Evolutionary conservation across 2,797 vertebrate species (phyloP).

Genomic region (Myiotriccus ornatus): DNA sequence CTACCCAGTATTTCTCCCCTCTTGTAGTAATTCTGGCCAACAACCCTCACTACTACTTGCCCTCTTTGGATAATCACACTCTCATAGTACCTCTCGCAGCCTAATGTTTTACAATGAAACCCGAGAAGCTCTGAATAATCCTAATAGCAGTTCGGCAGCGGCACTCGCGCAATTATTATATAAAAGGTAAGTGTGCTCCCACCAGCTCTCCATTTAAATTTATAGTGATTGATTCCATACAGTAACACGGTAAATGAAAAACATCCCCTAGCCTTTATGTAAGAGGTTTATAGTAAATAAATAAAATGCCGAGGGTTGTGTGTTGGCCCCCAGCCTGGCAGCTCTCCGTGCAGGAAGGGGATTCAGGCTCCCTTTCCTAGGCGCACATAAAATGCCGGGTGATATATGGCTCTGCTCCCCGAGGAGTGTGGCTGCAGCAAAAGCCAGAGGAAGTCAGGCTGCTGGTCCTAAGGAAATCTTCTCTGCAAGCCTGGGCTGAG

Average conservation of each 20-base stretch:
- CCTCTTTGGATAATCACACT: conserved; percentile 62
- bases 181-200: conserved; percentile 59
- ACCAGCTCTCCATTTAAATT: conserved; percentile 51
- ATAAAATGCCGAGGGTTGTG: not conserved
- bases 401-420: not conserved
- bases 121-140: conserved; percentile 59
- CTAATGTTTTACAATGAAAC: conserved; percentile 56
- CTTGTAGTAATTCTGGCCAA: not conserved
- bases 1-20: not conserved
- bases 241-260: conserved; percentile 10
- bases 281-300: conserved; percentile 45
- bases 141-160: conserved; percentile 30
- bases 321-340: not conserved
- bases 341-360: conserved; percentile 25
- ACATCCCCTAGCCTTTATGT: conserved; percentile 27
- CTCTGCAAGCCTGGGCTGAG: not conserved
- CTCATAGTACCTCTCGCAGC: conserved; percentile 51
- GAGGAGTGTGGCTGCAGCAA: not conserved
- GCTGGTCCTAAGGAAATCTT: conserved; percentile 20
- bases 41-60: conserved; percentile 4
- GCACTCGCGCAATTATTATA: conserved; percentile 25
- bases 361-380: not conserved
- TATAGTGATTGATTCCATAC: conserved; percentile 55
- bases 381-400: conserved; percentile 16
- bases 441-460: not conserved